Base-by-base conservation (phyloP, 2,113 vertebrate species). In the Trogon melanurus region DNA sequence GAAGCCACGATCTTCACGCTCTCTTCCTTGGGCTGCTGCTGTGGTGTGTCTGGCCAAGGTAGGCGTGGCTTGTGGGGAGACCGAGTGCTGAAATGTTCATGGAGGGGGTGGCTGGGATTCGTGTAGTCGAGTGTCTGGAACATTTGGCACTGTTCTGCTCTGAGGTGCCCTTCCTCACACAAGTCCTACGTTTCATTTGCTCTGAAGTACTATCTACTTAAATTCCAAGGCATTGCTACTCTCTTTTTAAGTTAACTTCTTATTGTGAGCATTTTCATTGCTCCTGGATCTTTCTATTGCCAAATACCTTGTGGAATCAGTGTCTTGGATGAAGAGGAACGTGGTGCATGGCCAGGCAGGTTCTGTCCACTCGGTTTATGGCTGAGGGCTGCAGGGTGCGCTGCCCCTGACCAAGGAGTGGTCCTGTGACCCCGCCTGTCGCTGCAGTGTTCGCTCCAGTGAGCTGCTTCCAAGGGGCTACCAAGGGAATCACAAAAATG, bases 11-110 rank as follows among this genome's bases (percentile, higher is more conserved):
- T 11, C 15, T 6, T 47, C 29, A 20, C 32, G 58, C 57, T 64
- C 6, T 41, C 29, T 17, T 18, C 44, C 38, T 32, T 27, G 41
- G 16, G 5, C 20, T 4, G 5, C 25, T 44, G 54, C 81, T 18
- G 11, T 10, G 34, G 30, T 10, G 4, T 27, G 53, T 7, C 56
- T 44, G 54, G 58, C 15, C 21, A 17, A 7, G 18, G 53, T 10
- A 25, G 20, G 6, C 27, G 22, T 7, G 0, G 6, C 21, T 9
- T 0, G 3, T 20, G 50, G 29, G 32, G 58, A 22, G 38, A 13
- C 23, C 10, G 27, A 19, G 19, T 16, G 57, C 48, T 50, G 66
- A 36, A 3, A 26, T 27, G 10, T 29, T n/a, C 45, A 44, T 34
- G 32, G 29, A 70, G 45, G 25, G 26, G 30, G 26, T 12, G 60